Evolutionary conservation across 2,113 vertebrate genomes (phyloP), one percentile per base, ranked within the genome.

Genomic region (Cardinalis cardinalis): DNA sequence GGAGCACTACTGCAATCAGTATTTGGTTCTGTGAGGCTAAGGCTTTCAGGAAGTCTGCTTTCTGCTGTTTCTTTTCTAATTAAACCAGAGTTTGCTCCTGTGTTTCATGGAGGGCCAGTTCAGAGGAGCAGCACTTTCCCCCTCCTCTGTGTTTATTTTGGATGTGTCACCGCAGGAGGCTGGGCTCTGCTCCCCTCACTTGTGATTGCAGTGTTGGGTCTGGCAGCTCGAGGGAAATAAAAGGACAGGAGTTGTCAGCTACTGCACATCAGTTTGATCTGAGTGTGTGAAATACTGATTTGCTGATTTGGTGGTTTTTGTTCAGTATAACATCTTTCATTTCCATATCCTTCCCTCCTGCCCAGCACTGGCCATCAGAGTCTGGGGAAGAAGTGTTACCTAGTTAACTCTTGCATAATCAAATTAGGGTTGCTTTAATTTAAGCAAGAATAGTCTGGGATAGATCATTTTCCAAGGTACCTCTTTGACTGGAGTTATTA

Each of bases 71-170:
- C 4, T 52, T 24, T 34, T 9, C 6, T 29, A 13, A 16, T 53
- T 3, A 29, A 40, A 4, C 24, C 3, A 2, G 18, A 21, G 31
- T 36, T 78, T 69, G 6, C 20, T 65, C 8, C 43, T 51, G 6
- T 83, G 18, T 38, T 19, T 40, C 26, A 0, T 38, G 64, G 68
- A 14, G 20, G 53, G 14, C 12, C 18, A 6, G 23, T 26, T 87
- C 5, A 60, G 31, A 36, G 3, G 14, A 56, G 12, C 51, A 79
- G 40, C 46, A 8, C 15, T 16, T 48, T 32, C 28, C 9, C 48
- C 9, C 18, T 73, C 0, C 1, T 2, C 25, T 40, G 9, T 58
- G 18, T 74, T 64, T 55, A 0, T 74, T 70, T 49, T 23, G 23
- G 38, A 6, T 4, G 18, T 76, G 49, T 72, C 48, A 2, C 55